Evolutionary conservation across 2,113 vertebrate species (phyloP).

Genomic region (Hydrochoerus hydrochaeris): DNA sequence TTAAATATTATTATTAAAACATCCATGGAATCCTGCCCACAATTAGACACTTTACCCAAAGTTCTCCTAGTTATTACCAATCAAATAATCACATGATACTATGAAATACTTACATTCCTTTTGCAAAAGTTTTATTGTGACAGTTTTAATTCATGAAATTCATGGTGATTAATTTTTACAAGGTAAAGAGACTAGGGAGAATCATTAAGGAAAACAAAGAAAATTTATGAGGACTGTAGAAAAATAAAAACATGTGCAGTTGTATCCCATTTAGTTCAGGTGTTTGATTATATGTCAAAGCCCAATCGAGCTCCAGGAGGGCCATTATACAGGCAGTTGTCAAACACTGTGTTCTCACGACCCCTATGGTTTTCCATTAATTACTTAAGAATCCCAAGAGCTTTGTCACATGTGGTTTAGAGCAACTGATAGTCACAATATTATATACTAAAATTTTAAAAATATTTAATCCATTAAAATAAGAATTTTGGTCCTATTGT

Average conservation of each 20-base stretch:
- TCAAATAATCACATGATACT: neutral
- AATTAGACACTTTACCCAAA: neutral
- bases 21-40: neutral
- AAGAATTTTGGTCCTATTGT: neutral
- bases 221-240: neutral
- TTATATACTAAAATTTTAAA: neutral
- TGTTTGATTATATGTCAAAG: neutral
- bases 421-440: neutral
- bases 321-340: neutral
- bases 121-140: neutral
- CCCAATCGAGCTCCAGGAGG: neutral
- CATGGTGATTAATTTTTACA: neutral
- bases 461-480: constrained; percentile 23
- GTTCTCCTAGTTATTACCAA: neutral
- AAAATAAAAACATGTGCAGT: neutral
- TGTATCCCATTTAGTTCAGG: neutral
- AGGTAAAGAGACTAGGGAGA: neutral
- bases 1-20: neutral
- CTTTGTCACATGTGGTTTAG: neutral
- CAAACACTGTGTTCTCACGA: neutral
- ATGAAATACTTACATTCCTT: neutral
- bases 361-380: neutral
- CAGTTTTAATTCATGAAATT: neutral
- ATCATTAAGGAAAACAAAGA: neutral
- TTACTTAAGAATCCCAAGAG: neutral